Evolutionary conservation across 2,113 vertebrate genomes (phyloP), one percentile per base, ranked within the genome.

Genomic region (Microcebus griseorufus): DNA sequence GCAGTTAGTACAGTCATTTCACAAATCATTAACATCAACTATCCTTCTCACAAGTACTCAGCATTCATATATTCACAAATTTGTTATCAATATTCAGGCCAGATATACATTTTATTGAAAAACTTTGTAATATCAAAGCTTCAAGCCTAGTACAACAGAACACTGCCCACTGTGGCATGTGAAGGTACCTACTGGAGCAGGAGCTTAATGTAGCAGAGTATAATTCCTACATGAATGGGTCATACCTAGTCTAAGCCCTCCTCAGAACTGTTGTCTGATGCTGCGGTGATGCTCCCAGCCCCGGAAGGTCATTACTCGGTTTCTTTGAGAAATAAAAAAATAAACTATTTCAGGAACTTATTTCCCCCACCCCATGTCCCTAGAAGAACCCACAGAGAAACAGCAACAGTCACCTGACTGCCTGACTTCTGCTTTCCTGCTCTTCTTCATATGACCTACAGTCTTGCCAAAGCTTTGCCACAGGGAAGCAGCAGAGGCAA

Each of bases 391-490:
- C 83, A 48, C 69, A 90, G 69, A 96, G 42, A 97, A 96, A 39
- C 73, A 42, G 42, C 42, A 73, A 90, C 85, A 69, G 86, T 98
- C 96, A 98, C 87, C 94, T 97, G 97, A 97, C 94, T 79, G 72
- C 34, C 96, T 88, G 65, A 94, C 97, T 98, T 97, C 95, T 79
- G 95, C 97, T 98, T 98, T 97, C 75, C 93, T 95, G 37, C 69
- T 89, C 81, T 93, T 88, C 97, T 94, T 96, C 55, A 64, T 87
- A 94, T 88, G 95, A 55, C 69, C 64, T 58, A 32, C 37, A 92
- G 23, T 42, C 80, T 95, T 95, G 90, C 65, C 84, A 97, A 93
- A 93, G n/a, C 75, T 64, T 86, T 93, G 89, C 78, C 79, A 37
- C 75, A 89, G 79, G 94, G 95, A 98, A 96, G 70, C 86, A 94